These are phyloP conservation scores for Bacillus rossius DNA, from an alignment of 1,140 invertebrate genomes.

Conservation along the genomic window DNA sequence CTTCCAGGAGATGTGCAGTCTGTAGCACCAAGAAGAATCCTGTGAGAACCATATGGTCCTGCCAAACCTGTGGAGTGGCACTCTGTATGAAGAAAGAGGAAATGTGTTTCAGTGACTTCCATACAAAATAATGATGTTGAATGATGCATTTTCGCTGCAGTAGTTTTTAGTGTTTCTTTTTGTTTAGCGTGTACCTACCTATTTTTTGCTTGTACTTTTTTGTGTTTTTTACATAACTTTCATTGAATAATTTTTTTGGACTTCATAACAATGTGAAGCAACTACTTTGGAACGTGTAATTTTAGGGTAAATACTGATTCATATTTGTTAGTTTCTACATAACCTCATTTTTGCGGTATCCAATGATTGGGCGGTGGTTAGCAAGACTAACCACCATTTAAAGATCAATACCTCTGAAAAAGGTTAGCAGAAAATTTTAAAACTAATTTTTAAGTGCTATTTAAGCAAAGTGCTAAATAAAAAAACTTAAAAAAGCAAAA, in stretches of 20 bases:
- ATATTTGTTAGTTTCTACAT: not conserved
- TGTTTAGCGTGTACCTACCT: not conserved
- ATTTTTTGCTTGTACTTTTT: not conserved
- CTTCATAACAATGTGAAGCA: not conserved
- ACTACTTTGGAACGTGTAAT: too few species aligned
- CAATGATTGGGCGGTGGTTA: not conserved
- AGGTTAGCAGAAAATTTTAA: not conserved
- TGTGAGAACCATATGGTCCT: conserved; percentile 7
- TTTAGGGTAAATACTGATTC: not conserved
- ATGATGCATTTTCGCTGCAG: too few species aligned
- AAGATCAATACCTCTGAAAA: not conserved
- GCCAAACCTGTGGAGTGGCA: conserved; percentile 11
- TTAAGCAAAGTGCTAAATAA: not conserved
- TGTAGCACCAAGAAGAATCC: conserved; percentile 22
- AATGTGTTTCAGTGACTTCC: conserved; percentile 14
- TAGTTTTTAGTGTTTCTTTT: not conserved
- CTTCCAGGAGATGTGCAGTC: conserved; percentile 18
- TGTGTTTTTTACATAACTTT: not conserved
- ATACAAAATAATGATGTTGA: not conserved
- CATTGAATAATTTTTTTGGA: not conserved
- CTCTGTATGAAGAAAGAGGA: conserved; percentile 13
- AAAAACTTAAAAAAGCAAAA: not conserved
- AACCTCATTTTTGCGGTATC: too few species aligned
- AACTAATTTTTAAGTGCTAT: not conserved
- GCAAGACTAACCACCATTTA: too few species aligned